Conservation (phyloP, 2,113 vertebrate species). For the Otocyon megalotis region DNA sequence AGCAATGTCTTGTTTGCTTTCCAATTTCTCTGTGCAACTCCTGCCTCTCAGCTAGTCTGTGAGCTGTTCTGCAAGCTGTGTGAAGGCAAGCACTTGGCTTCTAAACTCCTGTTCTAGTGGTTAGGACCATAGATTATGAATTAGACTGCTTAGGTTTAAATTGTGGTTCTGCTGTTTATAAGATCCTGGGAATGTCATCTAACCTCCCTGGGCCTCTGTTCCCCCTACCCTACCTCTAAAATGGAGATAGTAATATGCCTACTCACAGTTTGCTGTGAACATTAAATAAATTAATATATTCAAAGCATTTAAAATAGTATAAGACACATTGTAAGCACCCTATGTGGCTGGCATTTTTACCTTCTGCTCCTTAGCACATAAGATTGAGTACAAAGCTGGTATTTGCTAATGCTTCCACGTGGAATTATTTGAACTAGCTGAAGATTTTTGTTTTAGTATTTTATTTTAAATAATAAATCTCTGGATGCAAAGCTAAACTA, state of each 20-base stretch:
- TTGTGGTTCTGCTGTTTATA: not conserved
- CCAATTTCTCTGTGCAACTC: not conserved
- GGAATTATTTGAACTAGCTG: not conserved
- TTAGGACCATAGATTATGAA: not conserved
- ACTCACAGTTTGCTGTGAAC: not conserved
- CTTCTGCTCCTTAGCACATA: not conserved
- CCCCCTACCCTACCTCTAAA: not conserved
- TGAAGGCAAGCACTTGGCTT: not conserved
- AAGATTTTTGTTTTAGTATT: not conserved
- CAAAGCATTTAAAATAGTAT: not conserved
- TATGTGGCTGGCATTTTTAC: not conserved
- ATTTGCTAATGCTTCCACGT: not conserved
- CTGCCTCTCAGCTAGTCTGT: not conserved
- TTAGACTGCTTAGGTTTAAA: not conserved
- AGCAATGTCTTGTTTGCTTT: not conserved
- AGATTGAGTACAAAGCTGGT: not conserved
- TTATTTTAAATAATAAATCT: conserved; percentile 26
- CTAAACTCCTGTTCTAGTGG: not conserved
- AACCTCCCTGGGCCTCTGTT: not conserved
- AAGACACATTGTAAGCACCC: not conserved
- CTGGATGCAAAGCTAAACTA: not conserved
- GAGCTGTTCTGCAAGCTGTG: not conserved
- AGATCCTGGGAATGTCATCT: not conserved
- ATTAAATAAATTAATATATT: not conserved
- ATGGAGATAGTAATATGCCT: not conserved